Percentiles rank a stretch among this genome's conserved stretches.
phyloP scores from a whole-genome alignment of 1,140 invertebrate species.

The Drosophila punjabiensis region DNA sequence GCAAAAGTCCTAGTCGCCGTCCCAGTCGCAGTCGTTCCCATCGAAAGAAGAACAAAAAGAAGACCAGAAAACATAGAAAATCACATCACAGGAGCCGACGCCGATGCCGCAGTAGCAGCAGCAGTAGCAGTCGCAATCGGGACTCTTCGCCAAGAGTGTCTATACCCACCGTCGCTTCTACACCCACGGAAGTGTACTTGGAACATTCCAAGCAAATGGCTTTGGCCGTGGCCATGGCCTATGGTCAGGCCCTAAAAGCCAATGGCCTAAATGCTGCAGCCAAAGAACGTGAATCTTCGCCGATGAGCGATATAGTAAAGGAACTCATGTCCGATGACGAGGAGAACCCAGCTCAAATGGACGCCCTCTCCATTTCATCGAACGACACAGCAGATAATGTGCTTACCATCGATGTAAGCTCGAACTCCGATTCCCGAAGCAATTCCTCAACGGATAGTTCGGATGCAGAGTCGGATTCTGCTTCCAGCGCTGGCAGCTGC shows the following conservation, averaged over 20 bases:
- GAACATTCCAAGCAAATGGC: conserved; percentile 61
- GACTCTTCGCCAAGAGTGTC: neutral
- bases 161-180: neutral
- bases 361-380: conserved; percentile 42
- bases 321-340: conserved; percentile 67
- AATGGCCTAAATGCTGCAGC: neutral
- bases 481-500: conserved; percentile 23
- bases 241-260: conserved; percentile 34
- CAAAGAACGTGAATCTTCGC: conserved; percentile 21
- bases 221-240: conserved; percentile 63
- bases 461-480: neutral
- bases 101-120: neutral
- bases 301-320: conserved; percentile 53
- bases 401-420: conserved; percentile 60
- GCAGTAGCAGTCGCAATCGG: neutral
- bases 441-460: conserved; percentile 25
- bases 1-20: conserved; percentile 20
- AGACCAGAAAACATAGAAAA: conserved; percentile 41
- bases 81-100: conserved; percentile 10
- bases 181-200: conserved; percentile 18
- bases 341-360: neutral
- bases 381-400: conserved; percentile 32
- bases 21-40: conserved; percentile 17
- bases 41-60: conserved; percentile 40
- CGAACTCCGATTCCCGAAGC: conserved; percentile 18